These are phyloP conservation scores for Ametastegia equiseti DNA, from an alignment of 2,888 invertebrate genomes.

Conservation along the genomic window DNA sequence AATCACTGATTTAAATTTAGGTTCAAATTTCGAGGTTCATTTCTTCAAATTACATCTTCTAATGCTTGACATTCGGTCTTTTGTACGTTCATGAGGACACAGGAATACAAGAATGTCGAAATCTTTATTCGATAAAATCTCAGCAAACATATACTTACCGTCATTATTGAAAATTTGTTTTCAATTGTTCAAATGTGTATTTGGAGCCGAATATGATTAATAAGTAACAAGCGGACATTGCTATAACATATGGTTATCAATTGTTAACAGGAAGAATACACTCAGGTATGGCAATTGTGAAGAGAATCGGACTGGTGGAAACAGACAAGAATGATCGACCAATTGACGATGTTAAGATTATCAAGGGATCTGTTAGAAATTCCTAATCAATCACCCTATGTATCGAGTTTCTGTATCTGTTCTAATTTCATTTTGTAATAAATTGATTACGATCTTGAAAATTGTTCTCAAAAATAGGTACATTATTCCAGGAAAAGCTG, in stretches of 20 bases:
- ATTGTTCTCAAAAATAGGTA: background rate
- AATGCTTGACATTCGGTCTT: too few species aligned
- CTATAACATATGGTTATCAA: constrained; percentile 56
- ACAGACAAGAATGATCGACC: constrained; percentile 96
- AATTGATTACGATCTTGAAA: background rate
- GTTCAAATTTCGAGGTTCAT: too few species aligned
- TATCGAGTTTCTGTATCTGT: background rate
- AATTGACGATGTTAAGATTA: constrained; percentile 90
- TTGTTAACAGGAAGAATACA: constrained; percentile 81
- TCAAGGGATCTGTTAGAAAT: constrained; percentile 78
- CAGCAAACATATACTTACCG: too few species aligned
- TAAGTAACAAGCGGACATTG: background rate
- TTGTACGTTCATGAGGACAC: too few species aligned
- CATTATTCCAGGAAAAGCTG: background rate
- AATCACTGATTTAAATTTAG: background rate
- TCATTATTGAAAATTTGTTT: too few species aligned
- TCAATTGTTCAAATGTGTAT: background rate
- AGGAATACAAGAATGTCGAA: too few species aligned
- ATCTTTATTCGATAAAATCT: too few species aligned
- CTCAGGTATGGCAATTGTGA: constrained; percentile 93
- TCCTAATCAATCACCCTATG: constrained; percentile 62
- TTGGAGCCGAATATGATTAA: background rate
- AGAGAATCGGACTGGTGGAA: constrained; percentile 95
- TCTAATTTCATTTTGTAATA: background rate
- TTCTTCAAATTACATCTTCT: too few species aligned